phyloP scores from a whole-genome alignment of 2,113 vertebrate species.

The Cyprinodon variegatus region DNA sequence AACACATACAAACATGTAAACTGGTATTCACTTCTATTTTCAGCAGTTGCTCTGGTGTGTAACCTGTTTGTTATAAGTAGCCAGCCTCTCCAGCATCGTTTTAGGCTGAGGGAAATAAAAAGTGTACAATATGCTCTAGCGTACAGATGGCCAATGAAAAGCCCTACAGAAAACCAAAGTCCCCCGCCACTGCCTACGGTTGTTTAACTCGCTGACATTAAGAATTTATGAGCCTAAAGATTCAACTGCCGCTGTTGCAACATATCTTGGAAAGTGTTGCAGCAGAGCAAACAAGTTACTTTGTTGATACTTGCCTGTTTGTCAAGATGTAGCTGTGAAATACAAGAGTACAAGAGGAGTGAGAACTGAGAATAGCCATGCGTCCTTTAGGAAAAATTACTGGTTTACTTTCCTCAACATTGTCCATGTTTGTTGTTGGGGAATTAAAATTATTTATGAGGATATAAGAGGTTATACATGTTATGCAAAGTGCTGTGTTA shows the following conservation, averaged over 20 bases:
- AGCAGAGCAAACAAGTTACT: slow-evolving; percentile 55
- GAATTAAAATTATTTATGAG: background rate
- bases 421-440: background rate
- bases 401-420: background rate
- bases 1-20: background rate
- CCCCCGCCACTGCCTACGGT: slow-evolving; percentile 53
- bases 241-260: slow-evolving; percentile 35
- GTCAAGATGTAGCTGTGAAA: slow-evolving; percentile 27
- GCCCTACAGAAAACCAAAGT: slow-evolving; percentile 42
- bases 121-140: slow-evolving; percentile 30
- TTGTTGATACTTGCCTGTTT: slow-evolving; percentile 56
- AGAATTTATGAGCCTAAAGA: slow-evolving; percentile 70
- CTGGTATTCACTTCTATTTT: background rate
- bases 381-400: too few relatives aligned
- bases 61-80: slow-evolving; percentile 8
- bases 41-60: background rate
- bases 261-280: slow-evolving; percentile 40
- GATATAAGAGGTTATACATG: too few relatives aligned
- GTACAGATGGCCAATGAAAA: slow-evolving; percentile 58
- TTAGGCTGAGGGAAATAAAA: slow-evolving; percentile 26
- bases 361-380: slow-evolving; percentile 1
- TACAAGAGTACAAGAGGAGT: background rate
- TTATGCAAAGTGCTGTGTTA: too few relatives aligned
- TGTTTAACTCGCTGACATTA: slow-evolving; percentile 74
- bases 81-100: slow-evolving; percentile 11